Conservation (phyloP, 2,113 vertebrate genomes). For the Sclerurus mexicanus region DNA sequence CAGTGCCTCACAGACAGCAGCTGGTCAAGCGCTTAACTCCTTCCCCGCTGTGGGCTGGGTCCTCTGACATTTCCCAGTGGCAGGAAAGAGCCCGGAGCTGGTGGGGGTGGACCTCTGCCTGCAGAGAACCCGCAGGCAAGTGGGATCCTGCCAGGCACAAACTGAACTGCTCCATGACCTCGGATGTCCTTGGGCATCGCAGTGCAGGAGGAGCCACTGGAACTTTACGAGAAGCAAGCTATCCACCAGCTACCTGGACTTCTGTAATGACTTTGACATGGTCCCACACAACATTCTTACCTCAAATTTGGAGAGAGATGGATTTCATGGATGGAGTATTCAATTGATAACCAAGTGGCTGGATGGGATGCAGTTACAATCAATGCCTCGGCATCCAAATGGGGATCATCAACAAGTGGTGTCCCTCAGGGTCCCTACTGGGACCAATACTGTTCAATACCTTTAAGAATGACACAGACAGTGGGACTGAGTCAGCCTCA, state of each 20-base stretch:
- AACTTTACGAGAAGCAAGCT: not conserved
- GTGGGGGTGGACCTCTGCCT: not conserved
- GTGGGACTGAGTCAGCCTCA: not conserved
- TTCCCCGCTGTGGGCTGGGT: constrained; percentile 12
- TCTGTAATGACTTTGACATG: not conserved
- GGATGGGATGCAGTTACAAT: not conserved
- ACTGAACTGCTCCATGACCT: not conserved
- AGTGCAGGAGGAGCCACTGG: not conserved
- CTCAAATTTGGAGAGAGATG: not conserved
- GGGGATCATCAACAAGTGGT: not conserved
- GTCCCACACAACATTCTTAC: not conserved
- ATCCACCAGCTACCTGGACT: not conserved
- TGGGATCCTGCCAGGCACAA: not conserved
- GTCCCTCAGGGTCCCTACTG: not conserved
- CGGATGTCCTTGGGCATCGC: not conserved
- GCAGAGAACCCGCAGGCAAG: not conserved
- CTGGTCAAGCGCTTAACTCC: constrained; percentile 64
- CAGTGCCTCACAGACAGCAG: constrained; percentile 29
- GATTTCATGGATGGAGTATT: not conserved
- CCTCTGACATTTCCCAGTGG: not conserved
- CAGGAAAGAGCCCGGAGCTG: not conserved
- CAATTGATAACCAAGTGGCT: not conserved
- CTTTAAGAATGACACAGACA: not conserved
- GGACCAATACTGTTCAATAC: not conserved
- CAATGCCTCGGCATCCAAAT: not conserved